These are phyloP conservation scores for Calvadosia cruxmelitensis DNA, from an alignment of 30 jellyfish, hydroid and myxozoan species.

Conservation along the genomic window DNA sequence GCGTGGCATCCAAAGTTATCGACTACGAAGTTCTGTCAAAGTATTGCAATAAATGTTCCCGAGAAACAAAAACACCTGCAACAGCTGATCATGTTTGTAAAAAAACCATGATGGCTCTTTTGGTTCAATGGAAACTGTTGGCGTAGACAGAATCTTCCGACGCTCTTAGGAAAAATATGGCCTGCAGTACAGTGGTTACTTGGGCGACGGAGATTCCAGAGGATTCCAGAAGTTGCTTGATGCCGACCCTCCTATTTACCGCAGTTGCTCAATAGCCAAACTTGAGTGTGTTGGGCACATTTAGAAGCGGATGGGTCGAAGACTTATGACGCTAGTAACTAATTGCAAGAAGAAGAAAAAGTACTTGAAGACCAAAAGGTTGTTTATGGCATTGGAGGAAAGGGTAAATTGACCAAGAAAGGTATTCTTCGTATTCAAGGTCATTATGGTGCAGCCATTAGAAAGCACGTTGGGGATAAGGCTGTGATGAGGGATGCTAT, in stretches of 20 bases:
- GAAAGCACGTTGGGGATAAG: constrained; percentile 13
- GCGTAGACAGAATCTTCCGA: constrained; percentile 6
- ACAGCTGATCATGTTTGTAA: too few species aligned
- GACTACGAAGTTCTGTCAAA: constrained; percentile 15
- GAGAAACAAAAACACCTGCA: too few species aligned
- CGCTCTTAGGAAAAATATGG: constrained; percentile 2
- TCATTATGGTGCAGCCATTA: constrained; percentile 21
- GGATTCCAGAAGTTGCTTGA: constrained; percentile 3
- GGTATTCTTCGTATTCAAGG: constrained; percentile 11
- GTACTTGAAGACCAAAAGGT: background rate
- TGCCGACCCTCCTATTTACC: constrained; percentile 8
- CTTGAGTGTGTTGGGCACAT: constrained; percentile 9
- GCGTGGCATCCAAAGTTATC: constrained; percentile 7
- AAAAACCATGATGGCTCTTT: constrained; percentile 9
- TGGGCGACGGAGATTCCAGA: constrained; percentile 12
- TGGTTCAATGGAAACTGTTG: constrained; percentile 11
- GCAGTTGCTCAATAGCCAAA: background rate
- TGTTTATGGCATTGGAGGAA: constrained; percentile 8
- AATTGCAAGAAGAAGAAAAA: background rate
- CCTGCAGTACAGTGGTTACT: constrained; percentile 4
- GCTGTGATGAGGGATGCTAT: constrained; percentile 12
- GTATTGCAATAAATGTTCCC: constrained; percentile 12
- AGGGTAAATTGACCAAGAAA: constrained; percentile 5
- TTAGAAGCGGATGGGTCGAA: constrained; percentile 8
- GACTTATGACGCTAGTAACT: background rate